phyloP scores from a whole-genome alignment of 2,888 invertebrate genomes.

The Mesopsocus fuscifrons region DNA sequence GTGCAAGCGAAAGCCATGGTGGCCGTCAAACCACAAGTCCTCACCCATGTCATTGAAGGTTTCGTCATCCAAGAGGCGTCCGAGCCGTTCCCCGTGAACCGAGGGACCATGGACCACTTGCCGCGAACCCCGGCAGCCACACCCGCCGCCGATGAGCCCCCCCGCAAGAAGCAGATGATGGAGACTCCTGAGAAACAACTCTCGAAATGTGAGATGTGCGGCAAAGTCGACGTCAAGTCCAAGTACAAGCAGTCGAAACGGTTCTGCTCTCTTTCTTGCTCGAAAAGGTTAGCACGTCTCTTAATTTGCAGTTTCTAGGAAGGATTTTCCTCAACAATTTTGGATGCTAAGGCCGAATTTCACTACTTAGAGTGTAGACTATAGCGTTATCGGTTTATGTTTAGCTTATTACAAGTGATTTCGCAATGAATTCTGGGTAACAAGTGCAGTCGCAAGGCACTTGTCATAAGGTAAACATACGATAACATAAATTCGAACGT shows the following conservation, averaged over 20 bases:
- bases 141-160: slow-evolving; percentile 49
- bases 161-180: slow-evolving; percentile 35
- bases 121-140: slow-evolving; percentile 32
- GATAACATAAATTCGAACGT: too few species aligned
- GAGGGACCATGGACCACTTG: slow-evolving; percentile 30
- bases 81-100: slow-evolving; percentile 70
- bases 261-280: slow-evolving; percentile 56
- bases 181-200: slow-evolving; percentile 25
- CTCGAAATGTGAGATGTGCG: slow-evolving; percentile 55
- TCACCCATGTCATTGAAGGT: slow-evolving; percentile 92
- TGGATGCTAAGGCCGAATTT: slow-evolving; percentile 4
- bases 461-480: too few species aligned
- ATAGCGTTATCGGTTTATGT: too few species aligned
- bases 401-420: too few species aligned
- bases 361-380: too few species aligned
- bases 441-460: too few species aligned
- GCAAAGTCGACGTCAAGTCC: slow-evolving; percentile 38
- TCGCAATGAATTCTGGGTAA: too few species aligned
- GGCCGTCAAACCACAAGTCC: slow-evolving; percentile 85
- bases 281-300: slow-evolving; percentile 38
- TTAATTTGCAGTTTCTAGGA: slow-evolving; percentile 15
- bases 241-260: slow-evolving; percentile 56
- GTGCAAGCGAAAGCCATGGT: too few species aligned
- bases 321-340: slow-evolving; percentile 7
- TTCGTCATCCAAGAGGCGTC: slow-evolving; percentile 89